Base-by-base conservation (phyloP, 2,113 vertebrate species). In the Albula glossodonta region DNA sequence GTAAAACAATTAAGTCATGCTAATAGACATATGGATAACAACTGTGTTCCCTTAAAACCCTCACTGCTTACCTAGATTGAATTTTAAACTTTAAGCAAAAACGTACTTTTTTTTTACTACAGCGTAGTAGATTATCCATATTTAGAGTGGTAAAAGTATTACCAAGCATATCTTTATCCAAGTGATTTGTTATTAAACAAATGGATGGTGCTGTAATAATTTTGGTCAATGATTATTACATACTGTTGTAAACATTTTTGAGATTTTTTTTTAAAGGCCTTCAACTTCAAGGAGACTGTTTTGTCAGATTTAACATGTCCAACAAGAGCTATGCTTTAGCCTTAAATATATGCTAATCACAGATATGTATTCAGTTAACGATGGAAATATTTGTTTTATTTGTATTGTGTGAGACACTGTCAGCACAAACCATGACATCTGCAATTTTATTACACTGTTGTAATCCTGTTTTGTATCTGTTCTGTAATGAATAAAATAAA, bases 311-410 rank as follows among this genome's bases (percentile, higher is more conserved):
- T 66, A 66, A 5, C 10, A 22, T 74, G 22, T 74, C 70, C 31
- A n/a, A 74, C 22, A 31, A 22, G 22, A 74, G 60, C 70, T 10
- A 31, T 74, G 22, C 70, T 31, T 31, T 74, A 9, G 70, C 70
- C 70, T 74, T 74, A 74, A 25, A 31, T 74, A 9, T 66, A 3
- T 70, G 4, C 19, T 70, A 31, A n/a, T 74, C 10, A 74, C 10
- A 25, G n/a, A 74, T 25, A 7, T 74, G 70, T 74, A 17, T 63
- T 63, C 60, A 15, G 15, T 70, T 70, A 70, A 17, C 6, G 63
- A 70, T 74, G n/a, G n/a, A 25, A 74, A 74, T n/a, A 22, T n/a
- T 31, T 19, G 60, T 90, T 89, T 17, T 89, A 89, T 90, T 77
- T 88, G 89, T 89, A 81, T 15, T 83, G 51, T 85, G 50, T 87